Base-by-base conservation (phyloP, 2,888 invertebrate genomes). In the Arenicola marina region DNA sequence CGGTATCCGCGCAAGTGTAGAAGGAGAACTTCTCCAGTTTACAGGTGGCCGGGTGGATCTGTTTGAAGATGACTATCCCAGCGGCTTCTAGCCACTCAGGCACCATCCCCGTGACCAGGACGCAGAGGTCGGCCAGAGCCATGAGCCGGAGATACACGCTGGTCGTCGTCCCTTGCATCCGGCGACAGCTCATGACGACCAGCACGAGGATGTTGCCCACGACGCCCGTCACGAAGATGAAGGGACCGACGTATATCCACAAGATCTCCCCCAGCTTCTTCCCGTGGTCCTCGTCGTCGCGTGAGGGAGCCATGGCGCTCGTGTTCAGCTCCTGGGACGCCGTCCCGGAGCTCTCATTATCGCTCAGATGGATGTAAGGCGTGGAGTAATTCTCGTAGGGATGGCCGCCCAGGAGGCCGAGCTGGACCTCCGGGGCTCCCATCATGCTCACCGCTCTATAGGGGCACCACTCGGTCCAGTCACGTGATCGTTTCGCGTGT, bases 131-230 rank as follows among this genome's bases (percentile, higher is more conserved):
- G n/a, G 68, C 68, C 18, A 67, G 29, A 4, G 73, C 70, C 65
- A 73, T 69, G 4, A 62, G 31, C 18, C 59, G 51, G 33, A 73
- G 67, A 59, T 71, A 73, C 2, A 68, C 57, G 26, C 63, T 59
- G 7, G 70, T 70, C 24, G 73, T 63, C 1, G 69, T 71, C n/a
- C 70, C 69, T 7, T 53, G 55, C 64, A 73, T 57, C 24, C 57
- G 54, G 28, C 57, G 26, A 4, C 67, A 61, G 3, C 65, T 38
- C 67, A 73, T 70, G 31, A 73, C 69, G 29, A 63, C 34, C 0
- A 73, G 45, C 31, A 72, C 64, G n/a, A 72, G 53, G 11, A 66
- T 29, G 57, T 73, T 73, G 7, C 73, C 73, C 24, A 67, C 46
- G 24, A 73, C 43, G 2, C 73, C 73, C 15, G 61, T 56, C 29